phyloP scores from a whole-genome alignment of 2,113 vertebrate genomes.

The Cyrtonyx montezumae region DNA sequence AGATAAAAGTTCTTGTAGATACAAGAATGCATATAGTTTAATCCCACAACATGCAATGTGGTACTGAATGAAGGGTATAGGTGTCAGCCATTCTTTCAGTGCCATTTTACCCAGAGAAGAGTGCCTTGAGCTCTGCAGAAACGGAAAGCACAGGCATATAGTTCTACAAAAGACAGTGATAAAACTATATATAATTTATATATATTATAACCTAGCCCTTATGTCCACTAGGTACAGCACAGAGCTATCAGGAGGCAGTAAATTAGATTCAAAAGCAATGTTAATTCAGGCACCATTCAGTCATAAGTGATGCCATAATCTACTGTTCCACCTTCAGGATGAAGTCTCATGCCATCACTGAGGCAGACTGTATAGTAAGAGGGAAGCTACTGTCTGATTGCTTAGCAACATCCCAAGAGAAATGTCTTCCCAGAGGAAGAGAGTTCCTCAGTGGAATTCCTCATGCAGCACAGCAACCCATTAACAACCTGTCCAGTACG shows the following conservation, averaged over 20 bases:
- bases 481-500: not conserved
- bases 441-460: not conserved
- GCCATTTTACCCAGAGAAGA: not conserved
- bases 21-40: not conserved
- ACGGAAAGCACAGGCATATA: not conserved
- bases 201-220: not conserved
- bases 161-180: not conserved
- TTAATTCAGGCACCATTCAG: not conserved
- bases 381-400: not conserved
- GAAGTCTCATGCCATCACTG: not conserved
- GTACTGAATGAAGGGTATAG: not conserved
- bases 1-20: not conserved
- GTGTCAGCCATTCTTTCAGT: not conserved
- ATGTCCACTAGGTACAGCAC: not conserved
- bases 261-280: accelerated
- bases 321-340: not conserved
- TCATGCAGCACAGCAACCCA: not conserved
- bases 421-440: not conserved
- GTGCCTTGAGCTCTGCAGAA: not conserved
- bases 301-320: not conserved
- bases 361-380: not conserved
- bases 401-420: not conserved
- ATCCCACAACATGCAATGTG: not conserved
- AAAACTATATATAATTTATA: too few species aligned
- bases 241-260: not conserved